Conservation (phyloP, 2,888 invertebrate species). For the Gonocerus acuteangulatus region DNA sequence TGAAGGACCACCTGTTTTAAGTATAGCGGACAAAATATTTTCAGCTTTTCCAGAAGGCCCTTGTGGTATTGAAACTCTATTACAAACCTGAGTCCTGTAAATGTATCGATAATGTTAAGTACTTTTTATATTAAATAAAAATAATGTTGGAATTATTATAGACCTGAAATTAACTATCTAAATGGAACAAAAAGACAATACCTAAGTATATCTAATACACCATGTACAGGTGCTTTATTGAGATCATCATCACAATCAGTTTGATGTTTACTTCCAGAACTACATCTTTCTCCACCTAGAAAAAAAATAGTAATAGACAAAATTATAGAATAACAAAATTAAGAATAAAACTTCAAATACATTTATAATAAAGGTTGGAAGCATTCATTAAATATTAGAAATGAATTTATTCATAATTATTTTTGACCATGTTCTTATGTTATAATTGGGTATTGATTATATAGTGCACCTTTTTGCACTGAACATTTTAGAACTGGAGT, state of each 20-base stretch:
- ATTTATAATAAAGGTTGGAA: too few species aligned
- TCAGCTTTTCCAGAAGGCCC: conserved; percentile 1
- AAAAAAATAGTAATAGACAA: too few species aligned
- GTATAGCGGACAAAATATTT: conserved; percentile 12
- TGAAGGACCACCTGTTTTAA: conserved; percentile 7
- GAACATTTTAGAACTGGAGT: too few species aligned
- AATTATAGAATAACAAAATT: background rate
- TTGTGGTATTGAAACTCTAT: conserved; percentile 6
- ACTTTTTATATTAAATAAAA: too few species aligned
- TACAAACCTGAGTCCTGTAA: conserved; percentile 13
- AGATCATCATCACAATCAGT: conserved; percentile 9
- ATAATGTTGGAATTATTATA: too few species aligned
- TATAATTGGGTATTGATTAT: too few species aligned
- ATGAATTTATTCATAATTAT: too few species aligned
- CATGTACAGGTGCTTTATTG: conserved; percentile 2
- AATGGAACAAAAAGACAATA: background rate
- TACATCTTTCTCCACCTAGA: conserved; percentile 10
- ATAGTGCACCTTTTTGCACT: too few species aligned
- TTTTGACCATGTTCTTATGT: too few species aligned
- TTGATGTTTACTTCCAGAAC: background rate
- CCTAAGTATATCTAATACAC: conserved; percentile 8
- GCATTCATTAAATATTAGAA: too few species aligned
- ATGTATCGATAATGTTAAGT: background rate
- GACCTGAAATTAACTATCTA: too few species aligned
- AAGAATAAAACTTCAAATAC: too few species aligned